These are phyloP conservation scores for Helarctos malayanus DNA, from an alignment of 2,797 vertebrate genomes.

Conservation along the genomic window DNA sequence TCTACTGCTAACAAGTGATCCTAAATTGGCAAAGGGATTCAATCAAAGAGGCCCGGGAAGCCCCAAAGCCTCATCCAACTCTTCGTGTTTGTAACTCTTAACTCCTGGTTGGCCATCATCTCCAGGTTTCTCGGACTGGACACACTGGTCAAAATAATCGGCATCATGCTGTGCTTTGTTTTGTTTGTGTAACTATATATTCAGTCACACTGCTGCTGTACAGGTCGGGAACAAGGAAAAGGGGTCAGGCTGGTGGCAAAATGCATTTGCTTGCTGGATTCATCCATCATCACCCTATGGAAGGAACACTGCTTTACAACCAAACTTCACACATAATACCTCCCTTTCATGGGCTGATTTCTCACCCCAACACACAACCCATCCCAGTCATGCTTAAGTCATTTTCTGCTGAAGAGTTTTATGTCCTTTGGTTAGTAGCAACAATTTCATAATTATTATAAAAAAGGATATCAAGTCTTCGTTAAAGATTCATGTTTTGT, in stretches of 20 bases:
- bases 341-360: slow-evolving; percentile 57
- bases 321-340: background rate
- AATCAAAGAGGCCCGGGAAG: background rate
- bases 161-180: background rate
- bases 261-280: background rate
- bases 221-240: background rate
- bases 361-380: slow-evolving; percentile 22
- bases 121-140: background rate
- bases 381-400: slow-evolving; percentile 57
- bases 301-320: background rate
- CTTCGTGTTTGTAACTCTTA: background rate
- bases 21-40: slow-evolving; percentile 13
- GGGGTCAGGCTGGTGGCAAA: background rate
- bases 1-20: background rate
- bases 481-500: slow-evolving; percentile 21
- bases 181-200: background rate
- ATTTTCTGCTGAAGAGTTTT: slow-evolving; percentile 59
- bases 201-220: background rate
- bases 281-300: background rate
- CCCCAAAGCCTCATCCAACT: background rate
- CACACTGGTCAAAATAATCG: background rate
- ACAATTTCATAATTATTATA: slow-evolving; percentile 51
- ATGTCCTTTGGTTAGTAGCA: slow-evolving; percentile 64
- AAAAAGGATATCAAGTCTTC: slow-evolving; percentile 14
- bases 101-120: background rate